Percentiles rank a stretch among this genome's conserved stretches.
Conservation (phyloP, 2,113 vertebrate species). For the Oreotrochilus melanogaster region DNA sequence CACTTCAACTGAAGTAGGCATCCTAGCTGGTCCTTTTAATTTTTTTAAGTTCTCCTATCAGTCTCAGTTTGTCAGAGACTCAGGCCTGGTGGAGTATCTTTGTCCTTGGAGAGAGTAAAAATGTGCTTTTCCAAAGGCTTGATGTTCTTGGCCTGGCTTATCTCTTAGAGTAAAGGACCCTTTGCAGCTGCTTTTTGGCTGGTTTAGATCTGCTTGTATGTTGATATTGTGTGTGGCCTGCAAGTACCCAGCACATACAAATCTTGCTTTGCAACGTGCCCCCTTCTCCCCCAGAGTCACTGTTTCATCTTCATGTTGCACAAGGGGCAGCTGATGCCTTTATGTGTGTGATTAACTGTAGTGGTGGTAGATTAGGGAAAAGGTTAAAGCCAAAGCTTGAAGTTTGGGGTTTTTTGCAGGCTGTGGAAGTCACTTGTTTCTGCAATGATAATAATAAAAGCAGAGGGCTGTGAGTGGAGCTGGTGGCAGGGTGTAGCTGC, state of each 20-base stretch:
- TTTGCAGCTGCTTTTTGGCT: rapidly evolving
- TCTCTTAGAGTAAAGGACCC: background rate
- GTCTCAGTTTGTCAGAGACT: background rate
- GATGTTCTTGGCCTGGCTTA: background rate
- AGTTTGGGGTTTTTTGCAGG: background rate
- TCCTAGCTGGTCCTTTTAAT: background rate
- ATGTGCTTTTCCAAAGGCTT: background rate
- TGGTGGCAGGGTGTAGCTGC: background rate
- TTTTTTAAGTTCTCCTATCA: background rate
- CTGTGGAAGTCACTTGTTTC: background rate
- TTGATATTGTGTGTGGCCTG: background rate
- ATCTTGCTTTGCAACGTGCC: rapidly evolving
- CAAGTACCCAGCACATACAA: rapidly evolving
- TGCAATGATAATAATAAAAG: background rate
- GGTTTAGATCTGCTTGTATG: rapidly evolving
- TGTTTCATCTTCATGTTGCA: background rate
- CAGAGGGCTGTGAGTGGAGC: background rate
- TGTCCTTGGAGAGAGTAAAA: background rate
- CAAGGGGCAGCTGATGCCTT: background rate
- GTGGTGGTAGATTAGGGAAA: background rate
- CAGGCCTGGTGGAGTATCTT: background rate
- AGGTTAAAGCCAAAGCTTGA: background rate
- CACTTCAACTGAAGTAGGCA: background rate
- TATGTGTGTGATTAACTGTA: background rate
- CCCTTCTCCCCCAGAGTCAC: background rate